phyloP scores from a whole-genome alignment of 1,140 invertebrate species.

The Caenorhabditis inopinata region DNA sequence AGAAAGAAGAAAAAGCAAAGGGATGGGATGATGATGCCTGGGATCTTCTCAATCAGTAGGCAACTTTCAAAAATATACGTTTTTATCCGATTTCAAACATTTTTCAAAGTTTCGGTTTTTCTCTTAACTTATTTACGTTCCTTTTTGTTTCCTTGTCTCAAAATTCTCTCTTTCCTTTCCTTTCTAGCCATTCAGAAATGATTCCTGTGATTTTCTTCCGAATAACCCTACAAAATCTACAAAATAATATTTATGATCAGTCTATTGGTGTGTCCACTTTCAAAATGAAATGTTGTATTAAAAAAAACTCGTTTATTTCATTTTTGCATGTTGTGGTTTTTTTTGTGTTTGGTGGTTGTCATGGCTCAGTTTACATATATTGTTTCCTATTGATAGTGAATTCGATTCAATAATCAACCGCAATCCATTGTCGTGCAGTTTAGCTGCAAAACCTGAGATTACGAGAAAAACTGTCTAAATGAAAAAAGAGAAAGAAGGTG shows the following conservation, averaged over 20 bases:
- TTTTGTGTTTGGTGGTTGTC: not conserved
- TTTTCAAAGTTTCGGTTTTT: not conserved
- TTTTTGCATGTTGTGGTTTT: not conserved
- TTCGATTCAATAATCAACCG: too few species aligned
- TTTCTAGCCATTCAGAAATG: constrained; percentile 30
- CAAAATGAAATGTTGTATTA: too few species aligned
- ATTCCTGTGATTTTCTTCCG: constrained; percentile 32
- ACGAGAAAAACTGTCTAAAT: not conserved
- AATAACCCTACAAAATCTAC: too few species aligned
- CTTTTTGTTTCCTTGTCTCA: not conserved
- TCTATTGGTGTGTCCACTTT: too few species aligned
- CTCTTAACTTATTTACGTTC: not conserved
- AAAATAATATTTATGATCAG: too few species aligned
- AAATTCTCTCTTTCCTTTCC: constrained; percentile 26
- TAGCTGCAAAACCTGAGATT: too few species aligned
- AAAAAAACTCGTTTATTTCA: too few species aligned
- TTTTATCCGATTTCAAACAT: too few species aligned
- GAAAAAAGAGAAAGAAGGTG: not conserved
- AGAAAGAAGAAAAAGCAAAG: constrained; percentile 47
- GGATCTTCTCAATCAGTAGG: constrained; percentile 56
- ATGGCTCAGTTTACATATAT: not conserved
- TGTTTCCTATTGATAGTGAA: too few species aligned
- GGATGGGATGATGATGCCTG: constrained; percentile 58
- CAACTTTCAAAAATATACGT: too few species aligned
- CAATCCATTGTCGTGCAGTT: too few species aligned